These are phyloP conservation scores for Tangara arthus DNA, from an alignment of 2,797 vertebrate genomes.

Conservation along the genomic window DNA sequence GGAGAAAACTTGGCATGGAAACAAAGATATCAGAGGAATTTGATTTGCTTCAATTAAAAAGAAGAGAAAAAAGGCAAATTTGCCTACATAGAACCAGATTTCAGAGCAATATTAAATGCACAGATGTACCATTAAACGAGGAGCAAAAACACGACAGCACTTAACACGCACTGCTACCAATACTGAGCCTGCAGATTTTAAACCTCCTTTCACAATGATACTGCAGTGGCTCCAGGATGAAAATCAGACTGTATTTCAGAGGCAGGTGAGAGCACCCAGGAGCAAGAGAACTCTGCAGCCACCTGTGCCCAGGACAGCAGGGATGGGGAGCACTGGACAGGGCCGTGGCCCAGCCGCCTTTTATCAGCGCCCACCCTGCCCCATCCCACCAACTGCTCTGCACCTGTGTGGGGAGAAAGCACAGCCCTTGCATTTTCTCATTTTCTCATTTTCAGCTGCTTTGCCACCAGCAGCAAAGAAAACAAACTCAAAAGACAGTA, in stretches of 20 bases:
- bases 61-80: neutral
- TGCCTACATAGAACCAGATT: neutral
- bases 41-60: neutral
- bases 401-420: neutral
- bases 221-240: neutral
- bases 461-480: neutral
- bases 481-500: neutral
- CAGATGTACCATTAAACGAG: neutral
- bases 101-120: neutral
- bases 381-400: neutral
- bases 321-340: neutral
- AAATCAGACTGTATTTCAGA: neutral
- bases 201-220: neutral
- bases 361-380: neutral
- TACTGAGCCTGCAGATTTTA: neutral
- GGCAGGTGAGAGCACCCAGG: neutral
- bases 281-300: neutral
- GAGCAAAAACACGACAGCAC: neutral
- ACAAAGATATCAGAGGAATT: neutral
- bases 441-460: neutral
- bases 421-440: neutral
- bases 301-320: neutral
- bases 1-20: neutral
- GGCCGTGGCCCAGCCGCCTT: neutral
- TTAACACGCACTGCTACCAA: neutral